Conservation (phyloP, 1,140 invertebrate genomes). For the Tetragnatha versicolor region DNA sequence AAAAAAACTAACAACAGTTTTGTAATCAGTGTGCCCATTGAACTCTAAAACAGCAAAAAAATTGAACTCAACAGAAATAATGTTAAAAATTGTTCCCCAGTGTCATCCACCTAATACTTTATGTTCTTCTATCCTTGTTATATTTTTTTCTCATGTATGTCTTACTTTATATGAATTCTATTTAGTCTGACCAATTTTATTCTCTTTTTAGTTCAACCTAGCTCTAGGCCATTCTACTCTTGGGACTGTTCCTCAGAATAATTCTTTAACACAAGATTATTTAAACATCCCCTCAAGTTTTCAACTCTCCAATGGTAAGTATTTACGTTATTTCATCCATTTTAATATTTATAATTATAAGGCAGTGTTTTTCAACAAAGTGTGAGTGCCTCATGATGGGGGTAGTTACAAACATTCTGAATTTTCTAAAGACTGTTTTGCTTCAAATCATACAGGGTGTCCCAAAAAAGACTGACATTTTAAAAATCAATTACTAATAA, state of each 20-base stretch:
- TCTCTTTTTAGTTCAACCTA: conserved; percentile 7
- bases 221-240: background rate
- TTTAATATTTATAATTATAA: background rate
- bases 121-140: background rate
- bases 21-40: too few relatives aligned
- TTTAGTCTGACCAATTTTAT: background rate
- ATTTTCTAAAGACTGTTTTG: too few relatives aligned
- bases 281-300: conserved; percentile 4
- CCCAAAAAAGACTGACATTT: too few relatives aligned
- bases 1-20: too few relatives aligned
- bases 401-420: too few relatives aligned
- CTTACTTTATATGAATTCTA: background rate
- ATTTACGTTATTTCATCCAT: background rate
- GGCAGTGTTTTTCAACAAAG: too few relatives aligned
- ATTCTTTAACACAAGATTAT: conserved; percentile 3
- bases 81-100: background rate
- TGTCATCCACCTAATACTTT: background rate
- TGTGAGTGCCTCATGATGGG: too few relatives aligned
- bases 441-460: too few relatives aligned
- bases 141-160: background rate
- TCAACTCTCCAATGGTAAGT: conserved; percentile 27
- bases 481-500: too few relatives aligned
- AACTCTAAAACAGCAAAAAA: too few relatives aligned
- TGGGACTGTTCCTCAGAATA: background rate
- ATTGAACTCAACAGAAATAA: too few relatives aligned